Conservation (phyloP, 2,797 vertebrate species). For the Alcedo quadribrachys region DNA sequence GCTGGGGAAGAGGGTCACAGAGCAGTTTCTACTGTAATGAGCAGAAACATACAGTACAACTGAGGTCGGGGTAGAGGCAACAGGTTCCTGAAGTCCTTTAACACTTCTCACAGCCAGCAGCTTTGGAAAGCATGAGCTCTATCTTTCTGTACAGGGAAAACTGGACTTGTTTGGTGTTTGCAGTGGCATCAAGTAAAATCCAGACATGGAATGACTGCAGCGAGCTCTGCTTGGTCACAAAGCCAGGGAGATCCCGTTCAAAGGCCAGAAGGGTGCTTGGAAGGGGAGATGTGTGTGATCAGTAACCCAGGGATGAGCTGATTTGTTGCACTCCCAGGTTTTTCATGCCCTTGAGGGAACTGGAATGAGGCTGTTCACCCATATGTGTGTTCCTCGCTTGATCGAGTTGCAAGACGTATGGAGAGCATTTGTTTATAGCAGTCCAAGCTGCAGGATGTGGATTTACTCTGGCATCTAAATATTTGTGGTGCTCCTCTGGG, state of each 20-base stretch:
- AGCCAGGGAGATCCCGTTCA: background rate
- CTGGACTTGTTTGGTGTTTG: background rate
- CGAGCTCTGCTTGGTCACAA: background rate
- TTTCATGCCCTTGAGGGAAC: background rate
- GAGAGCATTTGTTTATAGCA: background rate
- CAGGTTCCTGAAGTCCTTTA: background rate
- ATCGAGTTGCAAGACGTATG: background rate
- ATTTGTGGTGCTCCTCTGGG: background rate
- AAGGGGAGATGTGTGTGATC: background rate
- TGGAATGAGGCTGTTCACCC: background rate
- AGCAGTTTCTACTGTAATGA: background rate
- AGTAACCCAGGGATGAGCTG: background rate
- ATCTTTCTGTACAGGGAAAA: background rate
- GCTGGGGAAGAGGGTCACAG: background rate
- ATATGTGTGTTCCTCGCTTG: background rate
- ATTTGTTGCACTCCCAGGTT: background rate
- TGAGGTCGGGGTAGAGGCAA: background rate
- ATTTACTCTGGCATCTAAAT: background rate
- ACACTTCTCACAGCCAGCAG: background rate
- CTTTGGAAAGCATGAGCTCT: background rate
- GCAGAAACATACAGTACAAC: background rate
- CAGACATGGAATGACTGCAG: background rate
- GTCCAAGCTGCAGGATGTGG: background rate
- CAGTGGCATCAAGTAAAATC: background rate
- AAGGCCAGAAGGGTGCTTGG: background rate